phyloP scores from a whole-genome alignment of 2,797 vertebrate genomes.

The Jordanella pulchra region DNA sequence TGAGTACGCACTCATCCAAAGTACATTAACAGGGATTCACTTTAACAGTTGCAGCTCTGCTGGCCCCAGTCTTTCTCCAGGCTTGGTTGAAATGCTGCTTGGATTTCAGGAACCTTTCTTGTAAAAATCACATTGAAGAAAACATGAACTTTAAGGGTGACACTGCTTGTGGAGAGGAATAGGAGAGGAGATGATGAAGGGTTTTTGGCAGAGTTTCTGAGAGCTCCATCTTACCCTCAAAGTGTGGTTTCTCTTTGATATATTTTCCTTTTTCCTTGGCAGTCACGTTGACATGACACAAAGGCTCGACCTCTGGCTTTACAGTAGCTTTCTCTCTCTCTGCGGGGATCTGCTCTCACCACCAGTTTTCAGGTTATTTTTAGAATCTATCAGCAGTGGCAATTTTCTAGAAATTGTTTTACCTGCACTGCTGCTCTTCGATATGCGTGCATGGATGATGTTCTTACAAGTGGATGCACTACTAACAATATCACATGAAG shows the following conservation, averaged over 20 bases:
- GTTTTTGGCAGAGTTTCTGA: constrained; percentile 45
- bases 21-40: constrained; percentile 8
- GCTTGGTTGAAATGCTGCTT: constrained; percentile 26
- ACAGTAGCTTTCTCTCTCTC: constrained; percentile 45
- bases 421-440: neutral
- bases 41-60: constrained; percentile 20
- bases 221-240: constrained; percentile 39
- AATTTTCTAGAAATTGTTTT: constrained; percentile 18
- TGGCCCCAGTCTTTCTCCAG: constrained; percentile 26
- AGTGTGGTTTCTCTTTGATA: constrained; percentile 53
- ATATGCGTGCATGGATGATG: neutral
- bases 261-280: constrained; percentile 41
- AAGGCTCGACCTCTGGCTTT: constrained; percentile 47
- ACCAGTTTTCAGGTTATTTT: constrained; percentile 27
- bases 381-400: constrained; percentile 15
- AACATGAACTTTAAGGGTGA: constrained; percentile 47
- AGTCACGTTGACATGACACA: constrained; percentile 39
- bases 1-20: neutral
- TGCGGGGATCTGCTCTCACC: constrained; percentile 28
- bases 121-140: constrained; percentile 41
- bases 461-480: constrained; percentile 10
- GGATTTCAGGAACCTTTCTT: constrained; percentile 35
- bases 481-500: constrained; percentile 18
- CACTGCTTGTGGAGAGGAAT: constrained; percentile 48
- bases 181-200: constrained; percentile 48